Percentiles rank a stretch among this genome's conserved stretches.
Conservation (phyloP, 2,113 vertebrate genomes). For the Ursus arctos region DNA sequence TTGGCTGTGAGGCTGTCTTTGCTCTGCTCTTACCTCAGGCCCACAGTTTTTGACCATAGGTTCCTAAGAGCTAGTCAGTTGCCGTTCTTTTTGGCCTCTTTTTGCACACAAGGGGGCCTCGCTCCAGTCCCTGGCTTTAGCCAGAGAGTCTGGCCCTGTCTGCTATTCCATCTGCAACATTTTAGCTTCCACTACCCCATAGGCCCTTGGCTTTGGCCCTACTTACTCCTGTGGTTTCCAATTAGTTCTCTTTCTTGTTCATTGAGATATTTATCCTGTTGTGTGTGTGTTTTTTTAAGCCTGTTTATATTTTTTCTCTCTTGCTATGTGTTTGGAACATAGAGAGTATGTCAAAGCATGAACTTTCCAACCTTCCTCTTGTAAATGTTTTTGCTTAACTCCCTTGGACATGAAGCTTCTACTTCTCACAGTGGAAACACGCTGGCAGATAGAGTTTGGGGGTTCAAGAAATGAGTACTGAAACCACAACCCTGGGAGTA, state of each 20-base stretch:
- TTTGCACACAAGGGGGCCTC: background rate
- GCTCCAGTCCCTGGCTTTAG: background rate
- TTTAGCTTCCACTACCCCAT: background rate
- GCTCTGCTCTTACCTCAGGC: background rate
- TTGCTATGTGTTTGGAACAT: background rate
- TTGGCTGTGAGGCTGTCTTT: background rate
- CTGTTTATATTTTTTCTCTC: background rate
- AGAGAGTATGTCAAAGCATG: background rate
- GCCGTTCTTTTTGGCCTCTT: background rate
- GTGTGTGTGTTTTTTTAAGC: background rate
- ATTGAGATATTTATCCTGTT: background rate
- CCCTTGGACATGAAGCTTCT: background rate
- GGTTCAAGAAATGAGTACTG: background rate
- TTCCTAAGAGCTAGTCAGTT: background rate
- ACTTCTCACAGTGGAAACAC: background rate
- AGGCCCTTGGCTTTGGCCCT: background rate
- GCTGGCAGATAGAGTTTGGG: background rate
- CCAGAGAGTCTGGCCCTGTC: background rate
- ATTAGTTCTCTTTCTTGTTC: conserved; percentile 11
- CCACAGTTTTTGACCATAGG: background rate
- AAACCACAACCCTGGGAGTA: background rate
- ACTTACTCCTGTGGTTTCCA: background rate
- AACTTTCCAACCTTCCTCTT: background rate
- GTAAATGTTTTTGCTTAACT: background rate
- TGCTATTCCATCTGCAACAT: background rate